Percentiles rank a stretch among this genome's conserved stretches.
Conservation (phyloP, 2,888 invertebrate species). For the Phlogophora meticulosa region DNA sequence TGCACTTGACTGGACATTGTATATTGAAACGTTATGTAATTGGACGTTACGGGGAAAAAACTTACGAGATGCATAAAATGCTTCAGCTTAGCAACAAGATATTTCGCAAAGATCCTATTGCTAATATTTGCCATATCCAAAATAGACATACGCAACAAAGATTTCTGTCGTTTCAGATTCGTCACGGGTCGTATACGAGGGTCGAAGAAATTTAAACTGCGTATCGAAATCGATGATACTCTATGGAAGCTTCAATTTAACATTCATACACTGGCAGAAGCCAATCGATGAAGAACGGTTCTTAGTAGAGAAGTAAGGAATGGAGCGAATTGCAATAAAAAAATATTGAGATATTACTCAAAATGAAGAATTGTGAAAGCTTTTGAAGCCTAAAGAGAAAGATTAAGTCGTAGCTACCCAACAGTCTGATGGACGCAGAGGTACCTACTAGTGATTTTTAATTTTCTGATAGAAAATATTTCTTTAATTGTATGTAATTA, state of each 20-base stretch:
- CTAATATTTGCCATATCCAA: conserved; percentile 30
- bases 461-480: conserved; percentile 19
- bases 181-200: conserved; percentile 49
- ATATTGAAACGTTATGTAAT: conserved; percentile 24
- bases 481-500: conserved; percentile 31
- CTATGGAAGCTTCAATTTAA: conserved; percentile 49
- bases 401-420: neutral
- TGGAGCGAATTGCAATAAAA: conserved; percentile 43
- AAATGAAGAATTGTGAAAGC: conserved; percentile 40
- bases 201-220: conserved; percentile 54
- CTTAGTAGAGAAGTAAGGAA: conserved; percentile 40
- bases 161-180: conserved; percentile 57
- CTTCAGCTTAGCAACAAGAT: conserved; percentile 36
- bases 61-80: neutral
- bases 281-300: conserved; percentile 62
- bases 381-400: conserved; percentile 9
- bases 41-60: conserved; percentile 3
- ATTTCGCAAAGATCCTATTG: conserved; percentile 38
- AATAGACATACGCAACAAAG: conserved; percentile 31
- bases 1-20: conserved; percentile 46
- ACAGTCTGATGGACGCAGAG: neutral
- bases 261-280: conserved; percentile 59
- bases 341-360: neutral
- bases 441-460: conserved; percentile 2
- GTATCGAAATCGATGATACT: conserved; percentile 49